phyloP scores from a whole-genome alignment of 2,888 invertebrate genomes.

The Cheilosia soror region DNA sequence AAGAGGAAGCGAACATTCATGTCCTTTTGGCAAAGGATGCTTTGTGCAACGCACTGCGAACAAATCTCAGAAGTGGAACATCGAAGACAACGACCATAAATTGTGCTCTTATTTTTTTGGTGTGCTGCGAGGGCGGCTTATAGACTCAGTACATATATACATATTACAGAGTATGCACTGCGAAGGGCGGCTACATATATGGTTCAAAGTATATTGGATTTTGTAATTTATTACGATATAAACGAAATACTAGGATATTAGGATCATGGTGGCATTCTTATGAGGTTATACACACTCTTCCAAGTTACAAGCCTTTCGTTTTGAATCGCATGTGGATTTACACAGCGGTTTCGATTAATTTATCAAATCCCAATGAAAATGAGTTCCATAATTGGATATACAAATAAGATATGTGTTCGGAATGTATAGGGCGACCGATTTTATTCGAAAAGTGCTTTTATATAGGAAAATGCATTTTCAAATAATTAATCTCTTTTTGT shows the following conservation, averaged over 20 bases:
- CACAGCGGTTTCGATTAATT: neutral
- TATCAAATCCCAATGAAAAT: neutral
- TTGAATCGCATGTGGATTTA: neutral
- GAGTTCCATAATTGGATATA: too few relatives aligned
- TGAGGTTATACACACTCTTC: constrained; percentile 14
- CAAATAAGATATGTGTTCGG: too few relatives aligned
- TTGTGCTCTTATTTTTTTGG: constrained; percentile 33
- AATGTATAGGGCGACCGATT: too few relatives aligned
- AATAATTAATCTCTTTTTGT: too few relatives aligned
- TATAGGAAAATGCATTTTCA: too few relatives aligned
- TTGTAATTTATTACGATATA: constrained; percentile 66
- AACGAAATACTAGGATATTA: constrained; percentile 55
- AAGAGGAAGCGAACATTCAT: constrained; percentile 19
- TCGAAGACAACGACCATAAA: constrained; percentile 59
- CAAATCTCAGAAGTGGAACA: constrained; percentile 41
- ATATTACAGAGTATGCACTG: neutral
- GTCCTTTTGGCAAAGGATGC: constrained; percentile 16
- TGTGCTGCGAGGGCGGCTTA: constrained; percentile 40
- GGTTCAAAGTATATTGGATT: constrained; percentile 37
- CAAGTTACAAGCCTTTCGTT: neutral
- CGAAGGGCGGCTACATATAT: neutral
- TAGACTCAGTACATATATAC: constrained; percentile 8
- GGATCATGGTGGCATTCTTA: constrained; percentile 38
- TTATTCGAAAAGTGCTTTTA: too few relatives aligned
- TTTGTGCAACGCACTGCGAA: constrained; percentile 19